Base-by-base conservation (phyloP, 1,140 invertebrate species). In the Zaprionus ghesquierei region DNA sequence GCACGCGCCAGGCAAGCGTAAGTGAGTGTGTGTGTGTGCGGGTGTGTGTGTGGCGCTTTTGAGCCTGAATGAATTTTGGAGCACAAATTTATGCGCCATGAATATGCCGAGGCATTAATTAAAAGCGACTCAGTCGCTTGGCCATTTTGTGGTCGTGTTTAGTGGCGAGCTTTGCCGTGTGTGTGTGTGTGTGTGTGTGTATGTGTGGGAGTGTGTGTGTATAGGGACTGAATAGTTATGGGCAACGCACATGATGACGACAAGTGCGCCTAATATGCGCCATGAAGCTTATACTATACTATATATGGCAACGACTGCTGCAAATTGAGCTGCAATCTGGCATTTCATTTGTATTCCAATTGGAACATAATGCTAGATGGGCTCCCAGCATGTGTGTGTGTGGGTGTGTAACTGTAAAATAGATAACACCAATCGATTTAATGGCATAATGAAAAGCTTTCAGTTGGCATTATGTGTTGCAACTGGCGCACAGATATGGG, bases 91-190 rank as follows among this genome's bases (percentile, higher is more conserved):
- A 74, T 87, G 75, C 68, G 46, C 68, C 75, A 74, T 81, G 64
- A 81, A 87, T 78, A 53, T 73, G 75, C 59, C 55, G 31, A 44
- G 71, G 71, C 79, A 86, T 86, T 86, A 86, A 86, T 86, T 86
- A 86, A 86, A 86, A 79, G 79, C 75, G 75, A 87, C 72, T 79
- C 79, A 79, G 54, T 44, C 61, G 72, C 69, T 77, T 53, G 70
- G 49, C 66, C 68, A 78, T 85, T 69, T 63, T 81, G 81, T 5
- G 81, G 81, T 61, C 35, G 56, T 65, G 61, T 77, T 70, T 69
- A 61, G 64, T 73, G 64, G 23, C 31, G 46, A 23, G 27, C 25
- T 33, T 23, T 51, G 27, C 6, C 29, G 27, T 29, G 23, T 31
- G 27, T 20, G 9, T 8, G 2, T 3, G 13, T 60, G 15, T 22